A percentile compares a stretch with the other conserved stretches of the same genome.
Conservation (phyloP, 2,888 invertebrate genomes). For the Dynastes maya region DNA sequence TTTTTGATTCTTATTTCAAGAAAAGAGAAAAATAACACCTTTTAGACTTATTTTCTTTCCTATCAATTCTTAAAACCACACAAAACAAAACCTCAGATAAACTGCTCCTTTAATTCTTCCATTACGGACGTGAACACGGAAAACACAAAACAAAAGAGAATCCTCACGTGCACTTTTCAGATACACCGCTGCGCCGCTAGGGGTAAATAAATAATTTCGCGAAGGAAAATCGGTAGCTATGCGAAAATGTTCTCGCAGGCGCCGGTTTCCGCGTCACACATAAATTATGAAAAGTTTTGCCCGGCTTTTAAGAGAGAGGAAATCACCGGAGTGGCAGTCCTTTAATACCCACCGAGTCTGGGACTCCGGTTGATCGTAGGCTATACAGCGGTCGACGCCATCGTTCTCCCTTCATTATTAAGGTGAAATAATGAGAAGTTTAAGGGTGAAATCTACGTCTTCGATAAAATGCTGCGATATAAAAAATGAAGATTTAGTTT, state of each 20-base stretch:
- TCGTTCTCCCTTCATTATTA: no score
- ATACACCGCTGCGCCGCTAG: background rate
- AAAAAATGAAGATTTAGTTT: no score
- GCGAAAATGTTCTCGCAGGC: constrained; percentile 29
- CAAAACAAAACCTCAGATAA: no score
- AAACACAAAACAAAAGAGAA: constrained; percentile 7
- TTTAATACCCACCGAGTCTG: constrained; percentile 19
- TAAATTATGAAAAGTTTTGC: constrained; percentile 36
- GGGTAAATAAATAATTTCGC: constrained; percentile 30
- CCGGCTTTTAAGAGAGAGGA: constrained; percentile 20
- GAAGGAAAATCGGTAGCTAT: background rate
- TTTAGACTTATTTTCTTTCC: no score
- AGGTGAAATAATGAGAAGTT: no score
- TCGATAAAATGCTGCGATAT: no score
- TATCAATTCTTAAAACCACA: no score
- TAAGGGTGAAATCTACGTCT: no score
- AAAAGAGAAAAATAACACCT: no score
- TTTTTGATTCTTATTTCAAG: no score
- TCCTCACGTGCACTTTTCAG: constrained; percentile 11
- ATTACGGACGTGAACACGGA: background rate
- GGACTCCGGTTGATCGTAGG: constrained; percentile 14
- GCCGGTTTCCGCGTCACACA: constrained; percentile 34
- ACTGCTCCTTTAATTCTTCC: no score
- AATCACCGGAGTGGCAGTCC: constrained; percentile 28
- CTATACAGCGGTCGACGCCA: background rate